These are phyloP conservation scores for Anableps anableps DNA, from an alignment of 2,797 vertebrate species.

Conservation along the genomic window DNA sequence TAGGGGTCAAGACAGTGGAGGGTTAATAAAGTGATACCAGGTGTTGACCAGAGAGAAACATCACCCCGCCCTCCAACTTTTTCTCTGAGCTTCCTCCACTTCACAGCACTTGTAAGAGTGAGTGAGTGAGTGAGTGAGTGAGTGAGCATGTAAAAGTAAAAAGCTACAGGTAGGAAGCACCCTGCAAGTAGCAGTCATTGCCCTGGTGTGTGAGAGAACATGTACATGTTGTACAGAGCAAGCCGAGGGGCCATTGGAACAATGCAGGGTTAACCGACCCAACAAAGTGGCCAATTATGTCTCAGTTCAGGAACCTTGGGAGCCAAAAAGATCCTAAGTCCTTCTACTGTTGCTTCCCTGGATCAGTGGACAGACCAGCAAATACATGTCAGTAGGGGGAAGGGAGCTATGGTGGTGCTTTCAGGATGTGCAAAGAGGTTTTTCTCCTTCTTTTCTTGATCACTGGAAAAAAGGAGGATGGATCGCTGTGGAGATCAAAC, in stretches of 20 bases:
- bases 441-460: slow-evolving; percentile 54
- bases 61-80: neutral
- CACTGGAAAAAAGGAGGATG: slow-evolving; percentile 62
- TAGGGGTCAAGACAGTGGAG: slow-evolving; percentile 81
- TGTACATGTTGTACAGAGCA: slow-evolving; percentile 29
- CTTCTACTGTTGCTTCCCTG: slow-evolving; percentile 46
- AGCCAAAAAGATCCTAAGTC: slow-evolving; percentile 61
- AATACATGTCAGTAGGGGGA: slow-evolving; percentile 30
- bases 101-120: slow-evolving; percentile 67
- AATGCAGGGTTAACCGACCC: slow-evolving; percentile 65
- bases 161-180: slow-evolving; percentile 53
- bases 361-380: slow-evolving; percentile 65
- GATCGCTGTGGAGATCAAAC: slow-evolving; percentile 74
- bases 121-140: slow-evolving; percentile 46
- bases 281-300: slow-evolving; percentile 72
- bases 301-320: slow-evolving; percentile 51
- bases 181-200: slow-evolving; percentile 22
- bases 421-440: slow-evolving; percentile 40
- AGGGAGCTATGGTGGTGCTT: slow-evolving; percentile 12
- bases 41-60: slow-evolving; percentile 77
- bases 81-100: slow-evolving; percentile 69
- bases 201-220: slow-evolving; percentile 36
- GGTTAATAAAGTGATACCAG: slow-evolving; percentile 90
- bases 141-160: slow-evolving; percentile 52
- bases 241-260: slow-evolving; percentile 57